Evolutionary conservation across 2,797 vertebrate species (phyloP), one percentile per base, ranked within the genome.

Genomic region (Sebastes wilsoni): DNA sequence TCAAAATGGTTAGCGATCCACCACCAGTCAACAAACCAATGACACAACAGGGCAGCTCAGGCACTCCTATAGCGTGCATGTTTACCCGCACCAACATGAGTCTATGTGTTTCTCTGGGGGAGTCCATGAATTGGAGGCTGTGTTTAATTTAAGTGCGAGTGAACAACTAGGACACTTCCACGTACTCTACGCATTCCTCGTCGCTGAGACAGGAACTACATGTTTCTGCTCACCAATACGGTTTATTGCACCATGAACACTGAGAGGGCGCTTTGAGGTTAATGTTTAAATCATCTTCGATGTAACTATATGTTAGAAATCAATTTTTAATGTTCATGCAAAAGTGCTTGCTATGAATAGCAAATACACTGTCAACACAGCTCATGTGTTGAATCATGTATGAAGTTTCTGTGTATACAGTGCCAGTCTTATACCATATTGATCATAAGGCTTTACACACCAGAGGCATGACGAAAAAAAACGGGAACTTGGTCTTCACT

Each of bases 1-100:
- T 88, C 81, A 88, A 70, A 88, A 81, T 68, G 75, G 66, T 73
- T 80, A 46, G 72, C 32, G 14, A 79, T 88, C 77, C 84, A 71
- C 72, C 27, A 22, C 72, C 77, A 75, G 79, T 87, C 87, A 85
- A 81, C 80, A 77, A 88, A 67, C 60, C 76, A 59, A 2, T 71
- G 78, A 66, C 76, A 69, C 69, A 72, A 49, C 77, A 60, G 77
- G 64, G 65, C 34, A 69, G 36, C 58, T 12, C 25, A 66, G 59
- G 20, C 49, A 3, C 52, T 84, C 55, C 66, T 79, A 56, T 36
- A 34, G 64, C 49, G 28, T 55, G 32, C 36, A 3, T 60, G 34
- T 81, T 67, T 70, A 80, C 74, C n/a, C 2, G 1, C 72, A 27
- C 56, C 72, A 64, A 28, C n/a, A 22, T 6, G 54, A 70, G 52